A percentile compares a stretch with the other conserved stretches of the same genome.
These are phyloP conservation scores for Phortica okadai DNA, from an alignment of 2,888 invertebrate genomes.

Conservation along the genomic window DNA sequence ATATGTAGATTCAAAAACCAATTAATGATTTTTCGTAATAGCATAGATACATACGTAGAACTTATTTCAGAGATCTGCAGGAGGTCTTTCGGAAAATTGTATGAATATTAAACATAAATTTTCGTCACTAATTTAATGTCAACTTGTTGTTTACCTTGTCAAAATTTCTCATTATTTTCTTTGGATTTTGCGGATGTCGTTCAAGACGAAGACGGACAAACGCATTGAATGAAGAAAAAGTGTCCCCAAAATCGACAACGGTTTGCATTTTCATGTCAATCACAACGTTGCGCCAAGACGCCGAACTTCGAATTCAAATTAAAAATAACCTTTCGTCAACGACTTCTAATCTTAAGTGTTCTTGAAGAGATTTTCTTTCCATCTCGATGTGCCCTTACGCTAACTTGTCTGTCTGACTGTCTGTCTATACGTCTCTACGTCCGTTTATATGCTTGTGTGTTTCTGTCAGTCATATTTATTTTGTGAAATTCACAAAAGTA, in stretches of 20 bases:
- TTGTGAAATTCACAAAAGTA: constrained; percentile 70
- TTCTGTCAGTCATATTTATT: constrained; percentile 68
- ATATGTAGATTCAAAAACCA: neutral
- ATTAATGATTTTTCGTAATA: neutral
- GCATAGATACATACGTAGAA: neutral
- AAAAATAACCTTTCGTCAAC: constrained; percentile 62
- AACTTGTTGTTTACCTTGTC: constrained; percentile 9
- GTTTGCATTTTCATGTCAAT: constrained; percentile 63
- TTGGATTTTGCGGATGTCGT: constrained; percentile 20
- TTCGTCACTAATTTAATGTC: constrained; percentile 1
- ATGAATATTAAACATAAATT: neutral
- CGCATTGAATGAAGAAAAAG: constrained; percentile 32
- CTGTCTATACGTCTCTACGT: constrained; percentile 20
- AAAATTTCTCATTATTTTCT: neutral
- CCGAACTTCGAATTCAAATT: constrained; percentile 51
- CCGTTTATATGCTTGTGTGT: constrained; percentile 46
- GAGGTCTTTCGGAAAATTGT: neutral
- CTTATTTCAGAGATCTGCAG: neutral
- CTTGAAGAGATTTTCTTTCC: constrained; percentile 35
- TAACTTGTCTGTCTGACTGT: constrained; percentile 22
- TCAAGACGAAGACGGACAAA: neutral
- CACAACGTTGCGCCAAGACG: constrained; percentile 53
- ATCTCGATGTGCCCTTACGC: constrained; percentile 28
- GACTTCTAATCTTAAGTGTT: constrained; percentile 54
- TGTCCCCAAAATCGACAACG: constrained; percentile 46